phyloP scores from a whole-genome alignment of 2,888 invertebrate species.

The Unio delphinus region DNA sequence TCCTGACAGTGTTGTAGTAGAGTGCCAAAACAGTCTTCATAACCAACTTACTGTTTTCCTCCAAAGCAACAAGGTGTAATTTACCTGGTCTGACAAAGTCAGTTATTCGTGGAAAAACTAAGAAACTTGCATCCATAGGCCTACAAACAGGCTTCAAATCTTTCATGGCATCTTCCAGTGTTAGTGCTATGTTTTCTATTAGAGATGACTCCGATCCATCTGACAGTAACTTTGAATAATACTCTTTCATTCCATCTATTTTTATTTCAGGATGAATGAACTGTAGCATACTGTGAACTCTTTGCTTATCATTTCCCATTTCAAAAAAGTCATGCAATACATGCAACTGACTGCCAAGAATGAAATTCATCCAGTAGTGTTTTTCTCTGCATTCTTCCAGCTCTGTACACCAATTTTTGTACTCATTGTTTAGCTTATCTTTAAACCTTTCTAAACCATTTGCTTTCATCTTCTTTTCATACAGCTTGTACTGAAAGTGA shows the following conservation, averaged over 20 bases:
- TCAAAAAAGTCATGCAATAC: constrained; percentile 26
- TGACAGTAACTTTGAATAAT: constrained; percentile 1
- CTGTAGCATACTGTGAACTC: constrained; percentile 17
- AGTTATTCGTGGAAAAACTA: constrained; percentile 8
- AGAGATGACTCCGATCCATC: background rate
- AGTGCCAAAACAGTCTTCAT: constrained; percentile 38
- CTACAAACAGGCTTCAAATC: too few relatives aligned
- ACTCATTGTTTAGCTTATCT: constrained; percentile 5
- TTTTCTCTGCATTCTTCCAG: constrained; percentile 16
- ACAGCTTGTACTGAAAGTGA: too few relatives aligned
- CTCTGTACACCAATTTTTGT: constrained; percentile 21
- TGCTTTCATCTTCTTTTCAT: background rate
- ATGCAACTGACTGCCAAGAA: constrained; percentile 36
- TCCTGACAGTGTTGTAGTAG: constrained; percentile 32
- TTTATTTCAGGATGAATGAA: constrained; percentile 30
- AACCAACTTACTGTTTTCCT: constrained; percentile 34
- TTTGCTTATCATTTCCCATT: background rate
- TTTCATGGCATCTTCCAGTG: too few relatives aligned
- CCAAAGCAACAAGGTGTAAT: constrained; percentile 31
- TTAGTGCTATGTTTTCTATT: too few relatives aligned
- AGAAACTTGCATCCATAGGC: too few relatives aligned
- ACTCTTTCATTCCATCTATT: constrained; percentile 2
- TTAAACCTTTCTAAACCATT: constrained; percentile 8
- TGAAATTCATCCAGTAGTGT: constrained; percentile 35
- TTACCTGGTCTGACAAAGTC: constrained; percentile 32